Evolutionary conservation across 2,888 invertebrate genomes (phyloP).

Genomic region (Itoplectis maculator): DNA sequence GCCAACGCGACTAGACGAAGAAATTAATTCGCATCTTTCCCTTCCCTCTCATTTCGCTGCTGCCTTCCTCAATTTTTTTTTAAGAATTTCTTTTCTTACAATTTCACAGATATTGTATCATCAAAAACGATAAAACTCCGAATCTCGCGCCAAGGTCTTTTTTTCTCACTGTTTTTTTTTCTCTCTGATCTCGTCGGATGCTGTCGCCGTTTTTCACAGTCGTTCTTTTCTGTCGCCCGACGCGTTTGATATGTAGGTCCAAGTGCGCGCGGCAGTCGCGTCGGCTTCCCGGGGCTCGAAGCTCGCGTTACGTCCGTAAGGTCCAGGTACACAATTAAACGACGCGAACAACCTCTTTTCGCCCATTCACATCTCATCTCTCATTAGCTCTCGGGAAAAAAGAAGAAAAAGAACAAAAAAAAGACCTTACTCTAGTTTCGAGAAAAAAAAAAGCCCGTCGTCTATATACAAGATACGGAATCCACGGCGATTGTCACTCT

Average conservation of each 20-base stretch:
- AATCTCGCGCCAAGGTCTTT: slow-evolving; percentile 71
- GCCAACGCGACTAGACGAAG: slow-evolving; percentile 45
- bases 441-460: slow-evolving; percentile 54
- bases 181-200: slow-evolving; percentile 14
- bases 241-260: slow-evolving; percentile 77
- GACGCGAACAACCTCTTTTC: slow-evolving; percentile 26
- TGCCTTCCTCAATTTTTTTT: slow-evolving; percentile 27
- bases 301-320: slow-evolving; percentile 62
- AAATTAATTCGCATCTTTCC: slow-evolving; percentile 27
- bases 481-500: slow-evolving; percentile 62
- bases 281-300: slow-evolving; percentile 35
- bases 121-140: slow-evolving; percentile 77
- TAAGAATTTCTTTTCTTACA: slow-evolving; percentile 40
- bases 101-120: slow-evolving; percentile 72
- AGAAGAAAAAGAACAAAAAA: slow-evolving; percentile 17
- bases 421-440: slow-evolving; percentile 30
- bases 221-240: slow-evolving; percentile 64
- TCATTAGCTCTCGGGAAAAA: background rate
- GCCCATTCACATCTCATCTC: background rate
- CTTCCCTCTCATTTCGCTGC: background rate
- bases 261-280: slow-evolving; percentile 41
- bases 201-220: slow-evolving; percentile 21
- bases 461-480: slow-evolving; percentile 72
- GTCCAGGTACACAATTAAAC: slow-evolving; percentile 60
- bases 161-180: slow-evolving; percentile 21